These are phyloP conservation scores for Nestor notabilis DNA, from an alignment of 2,113 vertebrate genomes.

Conservation along the genomic window DNA sequence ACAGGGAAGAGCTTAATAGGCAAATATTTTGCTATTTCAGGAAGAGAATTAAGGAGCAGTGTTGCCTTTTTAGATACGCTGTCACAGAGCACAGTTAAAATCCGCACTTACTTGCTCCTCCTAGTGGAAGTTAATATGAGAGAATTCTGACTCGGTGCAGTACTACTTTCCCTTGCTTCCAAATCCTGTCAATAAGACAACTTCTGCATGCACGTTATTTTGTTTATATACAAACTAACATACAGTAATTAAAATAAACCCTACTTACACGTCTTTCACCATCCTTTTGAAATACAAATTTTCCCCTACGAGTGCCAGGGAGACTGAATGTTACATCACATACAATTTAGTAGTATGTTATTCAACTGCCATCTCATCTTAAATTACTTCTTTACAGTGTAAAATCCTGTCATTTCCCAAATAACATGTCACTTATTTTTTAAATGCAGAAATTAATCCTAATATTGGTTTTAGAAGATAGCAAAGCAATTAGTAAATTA, in stretches of 20 bases:
- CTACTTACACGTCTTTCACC: fast-evolving
- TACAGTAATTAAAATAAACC: neutral
- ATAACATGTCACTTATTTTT: neutral
- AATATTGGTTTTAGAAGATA: slow-evolving; percentile 48
- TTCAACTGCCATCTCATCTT: neutral
- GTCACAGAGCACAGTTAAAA: neutral
- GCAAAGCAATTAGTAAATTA: slow-evolving; percentile 44
- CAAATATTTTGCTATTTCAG: neutral
- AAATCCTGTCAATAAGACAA: neutral
- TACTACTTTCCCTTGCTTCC: neutral
- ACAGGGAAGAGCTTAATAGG: neutral
- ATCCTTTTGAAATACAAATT: neutral
- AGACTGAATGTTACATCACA: neutral
- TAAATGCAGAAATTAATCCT: slow-evolving; percentile 1
- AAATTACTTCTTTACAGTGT: neutral
- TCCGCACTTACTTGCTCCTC: slow-evolving; percentile 65
- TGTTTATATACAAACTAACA: neutral
- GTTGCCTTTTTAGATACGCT: neutral
- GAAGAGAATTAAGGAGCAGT: neutral
- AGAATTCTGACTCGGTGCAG: neutral
- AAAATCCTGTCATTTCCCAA: neutral
- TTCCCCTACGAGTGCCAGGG: neutral
- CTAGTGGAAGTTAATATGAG: slow-evolving; percentile 47
- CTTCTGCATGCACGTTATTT: neutral
- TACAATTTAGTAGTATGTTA: neutral